Evolutionary conservation across 2,797 vertebrate species (phyloP), one percentile per base, ranked within the genome.

Genomic region (Pantherophis vulpinus): DNA sequence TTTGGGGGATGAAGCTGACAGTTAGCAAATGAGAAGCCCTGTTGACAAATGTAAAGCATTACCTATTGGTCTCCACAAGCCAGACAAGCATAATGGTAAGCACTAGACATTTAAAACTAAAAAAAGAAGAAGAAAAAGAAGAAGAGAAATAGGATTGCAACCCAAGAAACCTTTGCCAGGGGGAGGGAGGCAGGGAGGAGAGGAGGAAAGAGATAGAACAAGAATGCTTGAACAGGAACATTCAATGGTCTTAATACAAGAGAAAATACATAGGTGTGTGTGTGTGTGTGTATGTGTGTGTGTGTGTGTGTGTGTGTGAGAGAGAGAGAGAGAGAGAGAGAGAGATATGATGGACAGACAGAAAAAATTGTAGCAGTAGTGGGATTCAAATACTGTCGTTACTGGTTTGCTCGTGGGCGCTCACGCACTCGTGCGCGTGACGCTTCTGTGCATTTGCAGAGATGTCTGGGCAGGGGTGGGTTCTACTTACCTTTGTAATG

Each of bases 21-120:
- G 32, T 66, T 88, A 94, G 42, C 16, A 95, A 96, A 94, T 90
- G 29, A 96, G 86, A 95, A 94, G 90, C 79, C 29, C 90, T 93
- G 5, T 87, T 95, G 93, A 91, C 86, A 95, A 95, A 96, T 89
- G 6, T 74, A 59, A 94, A 96, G 58, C 79, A 37, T 88, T 94
- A 93, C 61, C 37, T 60, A 93, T 93, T 88, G 90, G 66, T 95
- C 92, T 94, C 91, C 37, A 92, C 20, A 58, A 83, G 79, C 59
- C 58, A 95, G 94, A 88, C 61, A 94, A 92, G 2, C 51, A 88
- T 16, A 94, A 9, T 70, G 23, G 18, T 51, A 91, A 94, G 0
- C 9, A 32, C 0, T 74, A 56, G 42, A 56, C 3, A 18, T 66
- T 90, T 92, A 90, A 90, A 95, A 93, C 92, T 42, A 18, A 70